These are phyloP conservation scores for Holothuria leucospilota DNA, from an alignment of 53 echinoderm and acorn worm species.

Conservation along the genomic window DNA sequence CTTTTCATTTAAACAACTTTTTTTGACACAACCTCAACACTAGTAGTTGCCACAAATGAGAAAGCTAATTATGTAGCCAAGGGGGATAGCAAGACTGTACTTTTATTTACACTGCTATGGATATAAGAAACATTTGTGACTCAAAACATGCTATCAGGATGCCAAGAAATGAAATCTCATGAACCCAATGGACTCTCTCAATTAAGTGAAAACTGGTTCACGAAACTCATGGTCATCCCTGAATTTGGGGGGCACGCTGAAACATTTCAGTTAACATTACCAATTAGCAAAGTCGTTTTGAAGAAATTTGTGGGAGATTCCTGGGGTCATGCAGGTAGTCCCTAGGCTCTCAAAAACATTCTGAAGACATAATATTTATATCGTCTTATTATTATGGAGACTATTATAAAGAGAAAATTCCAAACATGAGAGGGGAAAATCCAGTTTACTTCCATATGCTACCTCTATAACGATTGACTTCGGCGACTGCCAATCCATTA, in stretches of 20 bases:
- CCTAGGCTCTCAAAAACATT: slow-evolving; percentile 11
- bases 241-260: background rate
- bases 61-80: too few relatives aligned
- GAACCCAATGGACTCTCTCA: too few relatives aligned
- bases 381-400: slow-evolving; percentile 62
- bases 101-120: too few relatives aligned
- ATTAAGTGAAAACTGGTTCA: too few relatives aligned
- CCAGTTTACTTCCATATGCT: slow-evolving; percentile 19
- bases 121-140: too few relatives aligned
- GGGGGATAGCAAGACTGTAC: too few relatives aligned
- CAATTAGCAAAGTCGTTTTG: slow-evolving; percentile 36
- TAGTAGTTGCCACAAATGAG: too few relatives aligned
- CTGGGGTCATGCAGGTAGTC: slow-evolving; percentile 56
- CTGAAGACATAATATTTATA: slow-evolving; percentile 49
- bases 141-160: too few relatives aligned
- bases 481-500: slow-evolving; percentile 49
- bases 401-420: slow-evolving; percentile 24
- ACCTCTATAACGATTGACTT: slow-evolving; percentile 46
- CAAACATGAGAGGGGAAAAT: slow-evolving; percentile 15
- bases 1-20: too few relatives aligned
- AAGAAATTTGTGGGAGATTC: slow-evolving; percentile 53
- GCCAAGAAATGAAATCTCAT: too few relatives aligned
- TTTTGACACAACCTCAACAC: too few relatives aligned
- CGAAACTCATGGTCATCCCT: too few relatives aligned
- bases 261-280: slow-evolving; percentile 48